Percentiles rank a stretch among this genome's conserved stretches.
These are phyloP conservation scores for Acleris holmiana DNA, from an alignment of 2,888 invertebrate species.

Conservation along the genomic window DNA sequence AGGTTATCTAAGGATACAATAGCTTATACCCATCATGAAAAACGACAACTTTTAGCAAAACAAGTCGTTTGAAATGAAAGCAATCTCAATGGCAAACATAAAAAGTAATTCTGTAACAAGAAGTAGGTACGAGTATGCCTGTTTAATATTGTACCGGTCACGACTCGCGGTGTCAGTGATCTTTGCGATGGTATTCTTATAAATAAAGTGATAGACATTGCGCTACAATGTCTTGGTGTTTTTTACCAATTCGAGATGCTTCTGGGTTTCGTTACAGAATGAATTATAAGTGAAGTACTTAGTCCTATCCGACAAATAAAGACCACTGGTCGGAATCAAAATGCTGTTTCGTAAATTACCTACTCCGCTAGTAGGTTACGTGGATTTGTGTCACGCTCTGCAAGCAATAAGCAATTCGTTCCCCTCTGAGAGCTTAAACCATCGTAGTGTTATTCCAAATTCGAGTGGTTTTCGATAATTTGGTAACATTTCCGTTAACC, in stretches of 20 bases:
- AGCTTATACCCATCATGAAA: too few species aligned
- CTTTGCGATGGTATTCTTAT: conserved; percentile 43
- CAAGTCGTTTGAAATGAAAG: conserved; percentile 12
- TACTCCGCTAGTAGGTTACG: conserved; percentile 47
- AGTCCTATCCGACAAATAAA: not conserved
- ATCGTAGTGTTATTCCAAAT: conserved; percentile 59
- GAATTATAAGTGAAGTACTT: not conserved
- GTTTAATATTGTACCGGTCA: conserved; percentile 46
- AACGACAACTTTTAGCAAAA: too few species aligned
- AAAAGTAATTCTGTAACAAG: conserved; percentile 31
- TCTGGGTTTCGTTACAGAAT: conserved; percentile 20
- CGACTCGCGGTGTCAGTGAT: conserved; percentile 47
- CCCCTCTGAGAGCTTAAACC: conserved; percentile 26
- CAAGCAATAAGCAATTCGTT: conserved; percentile 53
- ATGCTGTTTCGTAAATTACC: not conserved
- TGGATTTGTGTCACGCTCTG: conserved; percentile 62
- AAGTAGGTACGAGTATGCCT: conserved; percentile 40
- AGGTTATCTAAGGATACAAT: too few species aligned
- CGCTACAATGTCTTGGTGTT: conserved; percentile 24
- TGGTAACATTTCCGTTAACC: conserved; percentile 67
- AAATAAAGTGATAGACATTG: conserved; percentile 37
- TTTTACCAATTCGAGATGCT: conserved; percentile 11
- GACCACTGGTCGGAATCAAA: not conserved
- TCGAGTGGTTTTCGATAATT: conserved; percentile 72
- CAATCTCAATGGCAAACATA: conserved; percentile 31